A percentile compares a stretch with the other conserved stretches of the same genome.
phyloP scores from a whole-genome alignment of 1,140 invertebrate species.

The Pogonus chalceus region DNA sequence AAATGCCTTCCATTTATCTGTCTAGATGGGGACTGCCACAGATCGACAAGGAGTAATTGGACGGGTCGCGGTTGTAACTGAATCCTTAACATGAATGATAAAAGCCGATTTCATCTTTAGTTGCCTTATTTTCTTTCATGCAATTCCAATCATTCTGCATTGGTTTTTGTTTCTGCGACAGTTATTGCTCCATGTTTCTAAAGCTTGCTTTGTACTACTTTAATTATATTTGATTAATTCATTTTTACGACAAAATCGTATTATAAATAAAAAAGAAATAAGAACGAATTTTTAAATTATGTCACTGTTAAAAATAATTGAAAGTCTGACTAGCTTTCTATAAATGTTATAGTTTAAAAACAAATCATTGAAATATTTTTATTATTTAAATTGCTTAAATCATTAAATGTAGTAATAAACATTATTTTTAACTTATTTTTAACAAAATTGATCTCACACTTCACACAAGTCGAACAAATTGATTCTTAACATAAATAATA shows the following conservation, averaged over 20 bases:
- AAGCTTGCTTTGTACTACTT: background rate
- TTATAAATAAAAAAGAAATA: background rate
- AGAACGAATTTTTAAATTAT: background rate
- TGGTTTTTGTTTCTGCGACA: no score
- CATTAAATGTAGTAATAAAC: no score
- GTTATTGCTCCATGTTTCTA: background rate
- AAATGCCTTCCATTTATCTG: constrained; percentile 3
- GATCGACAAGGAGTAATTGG: constrained; percentile 1
- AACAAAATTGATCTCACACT: no score
- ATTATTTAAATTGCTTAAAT: no score
- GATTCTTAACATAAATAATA: no score
- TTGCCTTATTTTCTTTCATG: background rate
- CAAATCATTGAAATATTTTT: no score
- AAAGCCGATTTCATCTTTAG: background rate
- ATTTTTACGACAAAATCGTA: background rate
- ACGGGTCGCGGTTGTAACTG: constrained; percentile 1
- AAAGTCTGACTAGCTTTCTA: no score
- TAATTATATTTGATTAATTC: background rate
- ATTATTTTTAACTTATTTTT: no score
- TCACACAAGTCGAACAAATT: no score
- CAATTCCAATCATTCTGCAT: no score
- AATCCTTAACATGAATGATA: background rate
- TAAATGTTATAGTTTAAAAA: no score
- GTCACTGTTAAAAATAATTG: background rate
- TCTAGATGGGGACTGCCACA: background rate